A percentile compares a stretch with the other conserved stretches of the same genome.
These are phyloP conservation scores for Smittia aterrima DNA, from an alignment of 2,888 invertebrate species.

Conservation along the genomic window DNA sequence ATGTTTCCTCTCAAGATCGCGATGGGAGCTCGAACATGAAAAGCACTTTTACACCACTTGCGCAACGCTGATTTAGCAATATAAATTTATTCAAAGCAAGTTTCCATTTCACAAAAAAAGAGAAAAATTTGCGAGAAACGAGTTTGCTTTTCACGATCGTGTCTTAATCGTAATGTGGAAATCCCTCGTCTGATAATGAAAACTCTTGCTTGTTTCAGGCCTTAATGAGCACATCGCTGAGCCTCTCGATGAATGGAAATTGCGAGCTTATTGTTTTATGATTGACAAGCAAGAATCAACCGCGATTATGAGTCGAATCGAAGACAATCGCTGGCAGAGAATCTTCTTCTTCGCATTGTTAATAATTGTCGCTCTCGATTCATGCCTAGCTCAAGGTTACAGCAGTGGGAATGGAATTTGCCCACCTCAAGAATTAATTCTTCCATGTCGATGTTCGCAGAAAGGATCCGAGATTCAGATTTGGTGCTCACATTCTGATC, in stretches of 20 bases:
- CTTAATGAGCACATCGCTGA: conserved; percentile 9
- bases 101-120: conserved; percentile 3
- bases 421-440: conserved; percentile 72
- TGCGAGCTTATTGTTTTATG: conserved; percentile 29
- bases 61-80: not conserved
- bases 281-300: conserved; percentile 26
- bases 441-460: conserved; percentile 78
- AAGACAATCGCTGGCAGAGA: conserved; percentile 37
- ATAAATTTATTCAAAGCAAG: not conserved
- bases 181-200: conserved; percentile 9
- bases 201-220: conserved; percentile 16
- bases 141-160: conserved; percentile 1
- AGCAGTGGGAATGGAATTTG: conserved; percentile 55
- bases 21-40: not conserved
- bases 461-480: conserved; percentile 78
- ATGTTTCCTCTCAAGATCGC: not conserved
- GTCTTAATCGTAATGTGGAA: not conserved
- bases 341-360: conserved; percentile 36
- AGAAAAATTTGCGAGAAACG: not conserved
- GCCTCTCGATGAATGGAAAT: conserved; percentile 31
- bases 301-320: conserved; percentile 35
- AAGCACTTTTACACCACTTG: conserved; percentile 2
- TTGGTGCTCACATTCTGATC: conserved; percentile 91
- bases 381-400: conserved; percentile 37
- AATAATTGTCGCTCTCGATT: not conserved